phyloP scores from a whole-genome alignment of 2,113 vertebrate genomes.

The Oreochromis tanganicae region DNA sequence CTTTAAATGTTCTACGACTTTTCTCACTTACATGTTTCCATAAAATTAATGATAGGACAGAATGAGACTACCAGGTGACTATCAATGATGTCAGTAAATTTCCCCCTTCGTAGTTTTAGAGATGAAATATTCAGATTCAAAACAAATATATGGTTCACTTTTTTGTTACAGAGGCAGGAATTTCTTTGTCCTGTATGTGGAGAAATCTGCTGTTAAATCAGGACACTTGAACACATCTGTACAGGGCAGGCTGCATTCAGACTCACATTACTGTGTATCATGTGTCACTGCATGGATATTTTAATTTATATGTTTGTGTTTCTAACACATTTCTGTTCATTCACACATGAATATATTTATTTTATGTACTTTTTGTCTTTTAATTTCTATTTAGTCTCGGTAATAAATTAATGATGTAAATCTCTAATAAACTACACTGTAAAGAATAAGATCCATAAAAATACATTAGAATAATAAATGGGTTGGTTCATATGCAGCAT shows the following conservation, averaged over 20 bases:
- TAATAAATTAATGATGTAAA: no score
- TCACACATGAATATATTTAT: background rate
- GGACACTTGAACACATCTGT: background rate
- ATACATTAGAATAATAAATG: no score
- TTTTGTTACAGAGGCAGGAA: no score
- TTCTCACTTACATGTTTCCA: no score
- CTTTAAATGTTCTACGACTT: no score
- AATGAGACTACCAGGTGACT: no score
- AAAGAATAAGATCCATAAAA: background rate
- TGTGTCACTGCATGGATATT: background rate
- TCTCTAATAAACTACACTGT: background rate
- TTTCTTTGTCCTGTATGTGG: no score
- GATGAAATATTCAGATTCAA: no score
- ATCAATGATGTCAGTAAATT: no score
- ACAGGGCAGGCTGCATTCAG: background rate
- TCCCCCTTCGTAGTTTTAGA: no score
- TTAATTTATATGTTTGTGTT: background rate
- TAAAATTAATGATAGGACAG: no score
- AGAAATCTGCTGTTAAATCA: background rate
- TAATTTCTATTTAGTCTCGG: background rate
- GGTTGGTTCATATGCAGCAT: background rate
- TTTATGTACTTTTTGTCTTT: fast-evolving
- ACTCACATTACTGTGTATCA: background rate
- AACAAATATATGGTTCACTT: no score
- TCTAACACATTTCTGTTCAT: fast-evolving